Conservation (phyloP, 2,888 invertebrate genomes). For the Drosophila rubida region DNA sequence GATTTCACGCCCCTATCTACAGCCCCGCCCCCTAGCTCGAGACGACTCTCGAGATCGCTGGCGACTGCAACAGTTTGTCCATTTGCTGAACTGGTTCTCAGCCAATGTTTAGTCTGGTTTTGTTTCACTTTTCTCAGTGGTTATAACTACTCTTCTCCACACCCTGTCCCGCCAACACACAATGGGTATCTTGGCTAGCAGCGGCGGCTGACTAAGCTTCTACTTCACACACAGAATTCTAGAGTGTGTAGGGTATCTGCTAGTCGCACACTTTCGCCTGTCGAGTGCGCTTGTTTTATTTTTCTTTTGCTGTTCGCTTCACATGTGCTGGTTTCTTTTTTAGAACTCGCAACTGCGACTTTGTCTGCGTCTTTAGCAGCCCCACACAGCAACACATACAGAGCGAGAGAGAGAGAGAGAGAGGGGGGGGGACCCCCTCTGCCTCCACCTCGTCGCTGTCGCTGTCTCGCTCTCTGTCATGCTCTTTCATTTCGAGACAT, state of each 20-base stretch:
- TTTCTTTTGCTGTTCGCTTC: slow-evolving; percentile 35
- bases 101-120: slow-evolving; percentile 79
- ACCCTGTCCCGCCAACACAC: background rate
- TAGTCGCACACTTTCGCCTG: background rate
- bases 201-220: background rate
- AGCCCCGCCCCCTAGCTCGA: slow-evolving; percentile 2
- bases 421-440: too few species aligned
- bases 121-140: slow-evolving; percentile 77
- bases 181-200: background rate
- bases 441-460: too few species aligned
- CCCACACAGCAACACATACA: background rate
- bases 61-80: slow-evolving; percentile 57
- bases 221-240: too few species aligned
- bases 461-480: slow-evolving; percentile 12
- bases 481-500: slow-evolving; percentile 69
- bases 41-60: slow-evolving; percentile 27
- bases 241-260: background rate
- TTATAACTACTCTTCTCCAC: slow-evolving; percentile 51
- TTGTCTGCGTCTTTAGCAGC: slow-evolving; percentile 53
- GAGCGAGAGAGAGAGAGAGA: too few species aligned
- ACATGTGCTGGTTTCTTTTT: slow-evolving; percentile 60
- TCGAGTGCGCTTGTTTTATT: slow-evolving; percentile 12
- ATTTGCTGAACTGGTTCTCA: slow-evolving; percentile 79
- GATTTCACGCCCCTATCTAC: slow-evolving; percentile 66
- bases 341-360: slow-evolving; percentile 54